These are phyloP conservation scores for Talpa occidentalis DNA, from an alignment of 2,113 vertebrate genomes.

Conservation along the genomic window DNA sequence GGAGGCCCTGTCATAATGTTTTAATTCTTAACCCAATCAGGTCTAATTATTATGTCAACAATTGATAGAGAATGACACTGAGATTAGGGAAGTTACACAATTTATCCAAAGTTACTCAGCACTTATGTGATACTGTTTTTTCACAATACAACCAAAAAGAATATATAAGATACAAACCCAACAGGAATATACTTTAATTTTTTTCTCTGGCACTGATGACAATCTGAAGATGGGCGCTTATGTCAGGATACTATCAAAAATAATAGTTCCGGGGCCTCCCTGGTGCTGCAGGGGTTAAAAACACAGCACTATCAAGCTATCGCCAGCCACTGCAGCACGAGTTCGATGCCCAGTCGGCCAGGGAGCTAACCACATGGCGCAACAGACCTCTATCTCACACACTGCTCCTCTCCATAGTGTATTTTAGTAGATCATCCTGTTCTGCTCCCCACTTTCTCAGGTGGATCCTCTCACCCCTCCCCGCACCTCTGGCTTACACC, in stretches of 20 bases:
- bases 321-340: too few species aligned
- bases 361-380: too few species aligned
- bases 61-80: background rate
- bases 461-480: too few species aligned
- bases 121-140: background rate
- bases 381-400: too few species aligned
- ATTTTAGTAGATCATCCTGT: too few species aligned
- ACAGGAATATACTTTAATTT: background rate
- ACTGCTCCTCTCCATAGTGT: too few species aligned
- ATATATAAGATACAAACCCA: background rate
- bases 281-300: too few species aligned
- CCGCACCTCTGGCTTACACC: too few species aligned
- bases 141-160: conserved; percentile 5
- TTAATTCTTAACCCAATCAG: conserved; percentile 20
- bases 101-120: background rate
- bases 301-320: too few species aligned
- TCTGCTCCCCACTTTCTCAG: too few species aligned
- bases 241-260: background rate
- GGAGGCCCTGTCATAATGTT: too few species aligned
- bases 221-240: conserved; percentile 33
- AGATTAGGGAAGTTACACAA: background rate
- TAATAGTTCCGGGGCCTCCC: background rate
- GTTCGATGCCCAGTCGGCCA: too few species aligned
- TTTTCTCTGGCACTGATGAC: background rate
- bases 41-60: background rate